A percentile compares a stretch with the other conserved stretches of the same genome.
phyloP scores from a whole-genome alignment of 2,797 vertebrate genomes.

The Mycteria americana region DNA sequence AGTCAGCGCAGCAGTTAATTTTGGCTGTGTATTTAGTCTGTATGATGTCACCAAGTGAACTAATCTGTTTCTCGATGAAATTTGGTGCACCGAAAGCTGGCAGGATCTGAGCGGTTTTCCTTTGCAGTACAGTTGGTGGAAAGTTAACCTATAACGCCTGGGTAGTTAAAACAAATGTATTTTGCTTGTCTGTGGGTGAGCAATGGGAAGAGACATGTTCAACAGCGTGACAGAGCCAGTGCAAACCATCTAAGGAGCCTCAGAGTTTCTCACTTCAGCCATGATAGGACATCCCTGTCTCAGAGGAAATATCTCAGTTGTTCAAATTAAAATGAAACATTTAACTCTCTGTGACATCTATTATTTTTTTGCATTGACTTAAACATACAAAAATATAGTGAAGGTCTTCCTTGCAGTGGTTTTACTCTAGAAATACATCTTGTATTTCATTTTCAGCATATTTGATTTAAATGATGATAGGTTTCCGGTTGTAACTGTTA shows the following conservation, averaged over 20 bases:
- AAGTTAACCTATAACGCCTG: not conserved
- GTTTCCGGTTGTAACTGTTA: not conserved
- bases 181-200: not conserved
- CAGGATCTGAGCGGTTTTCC: not conserved
- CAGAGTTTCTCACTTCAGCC: not conserved
- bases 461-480: not conserved
- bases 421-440: not conserved
- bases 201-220: not conserved
- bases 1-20: not conserved
- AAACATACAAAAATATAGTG: not conserved
- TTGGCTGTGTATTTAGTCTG: not conserved
- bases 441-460: not conserved
- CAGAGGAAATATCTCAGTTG: not conserved
- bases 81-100: not conserved
- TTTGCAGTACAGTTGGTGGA: not conserved
- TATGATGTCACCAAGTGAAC: not conserved
- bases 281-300: not conserved
- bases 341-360: not conserved
- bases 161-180: not conserved
- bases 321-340: not conserved
- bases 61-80: not conserved
- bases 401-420: not conserved
- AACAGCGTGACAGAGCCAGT: accelerated
- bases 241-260: not conserved
- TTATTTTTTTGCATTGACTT: not conserved